These are phyloP conservation scores for Tragelaphus strepsiceros DNA, from an alignment of 2,113 vertebrate species.

Conservation along the genomic window DNA sequence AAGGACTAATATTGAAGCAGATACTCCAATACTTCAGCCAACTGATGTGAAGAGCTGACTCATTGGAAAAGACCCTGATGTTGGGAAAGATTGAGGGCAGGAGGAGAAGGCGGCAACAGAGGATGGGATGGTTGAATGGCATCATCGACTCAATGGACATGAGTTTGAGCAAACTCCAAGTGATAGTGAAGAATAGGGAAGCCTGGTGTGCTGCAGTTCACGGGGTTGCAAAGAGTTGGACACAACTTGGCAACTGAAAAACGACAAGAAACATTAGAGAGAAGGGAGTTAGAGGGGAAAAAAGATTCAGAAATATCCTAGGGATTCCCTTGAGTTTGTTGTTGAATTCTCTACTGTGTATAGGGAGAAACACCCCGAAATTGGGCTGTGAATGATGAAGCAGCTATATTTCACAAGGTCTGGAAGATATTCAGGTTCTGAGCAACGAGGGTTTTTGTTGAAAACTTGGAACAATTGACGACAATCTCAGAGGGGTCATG, in stretches of 20 bases:
- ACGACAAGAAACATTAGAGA: background rate
- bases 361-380: background rate
- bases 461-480: background rate
- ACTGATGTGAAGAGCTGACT: background rate
- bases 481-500: background rate
- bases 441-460: background rate
- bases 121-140: background rate
- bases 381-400: background rate
- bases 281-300: background rate
- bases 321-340: background rate
- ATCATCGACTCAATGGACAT: background rate
- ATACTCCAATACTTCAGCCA: background rate
- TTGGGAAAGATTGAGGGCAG: background rate
- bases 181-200: background rate
- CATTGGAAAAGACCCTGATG: background rate
- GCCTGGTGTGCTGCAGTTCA: background rate
- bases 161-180: background rate
- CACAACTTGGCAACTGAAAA: background rate
- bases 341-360: background rate
- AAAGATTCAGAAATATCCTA: background rate
- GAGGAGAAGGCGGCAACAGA: background rate
- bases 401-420: background rate
- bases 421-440: background rate
- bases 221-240: background rate
- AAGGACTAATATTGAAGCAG: background rate